A percentile compares a stretch with the other conserved stretches of the same genome.
phyloP scores from a whole-genome alignment of 2,797 vertebrate species.

The Podargus strigoides region DNA sequence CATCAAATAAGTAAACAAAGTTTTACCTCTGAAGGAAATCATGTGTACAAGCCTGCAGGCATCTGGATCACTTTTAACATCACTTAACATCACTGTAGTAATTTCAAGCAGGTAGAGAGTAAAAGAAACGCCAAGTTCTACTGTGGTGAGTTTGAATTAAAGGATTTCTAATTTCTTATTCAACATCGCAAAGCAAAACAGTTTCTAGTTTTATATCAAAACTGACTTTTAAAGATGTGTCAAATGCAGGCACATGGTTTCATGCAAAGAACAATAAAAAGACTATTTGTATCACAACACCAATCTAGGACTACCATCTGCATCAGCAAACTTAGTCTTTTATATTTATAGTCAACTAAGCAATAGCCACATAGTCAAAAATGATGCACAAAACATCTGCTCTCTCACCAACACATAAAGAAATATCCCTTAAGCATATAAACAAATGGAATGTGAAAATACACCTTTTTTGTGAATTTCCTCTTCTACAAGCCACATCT shows the following conservation, averaged over 20 bases:
- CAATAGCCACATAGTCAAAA: background rate
- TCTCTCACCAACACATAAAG: background rate
- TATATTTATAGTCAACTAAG: background rate
- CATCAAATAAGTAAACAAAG: background rate
- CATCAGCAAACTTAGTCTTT: background rate
- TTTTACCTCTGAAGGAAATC: background rate
- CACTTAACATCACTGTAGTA: accelerated
- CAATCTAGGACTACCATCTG: constrained; percentile 35
- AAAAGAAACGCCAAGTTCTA: background rate
- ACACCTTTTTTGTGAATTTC: background rate
- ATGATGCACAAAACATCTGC: background rate
- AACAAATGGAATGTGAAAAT: background rate
- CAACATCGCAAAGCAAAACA: background rate
- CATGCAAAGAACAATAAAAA: background rate
- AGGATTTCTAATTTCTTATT: background rate
- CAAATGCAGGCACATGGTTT: background rate
- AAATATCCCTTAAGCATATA: background rate
- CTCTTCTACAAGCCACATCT: background rate
- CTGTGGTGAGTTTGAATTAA: background rate
- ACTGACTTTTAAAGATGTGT: background rate
- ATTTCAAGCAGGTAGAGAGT: background rate
- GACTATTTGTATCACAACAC: background rate
- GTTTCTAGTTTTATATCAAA: background rate
- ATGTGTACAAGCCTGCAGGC: background rate
- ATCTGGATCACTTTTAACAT: background rate